phyloP scores from a whole-genome alignment of 2,113 vertebrate genomes.

The Ondatra zibethicus region DNA sequence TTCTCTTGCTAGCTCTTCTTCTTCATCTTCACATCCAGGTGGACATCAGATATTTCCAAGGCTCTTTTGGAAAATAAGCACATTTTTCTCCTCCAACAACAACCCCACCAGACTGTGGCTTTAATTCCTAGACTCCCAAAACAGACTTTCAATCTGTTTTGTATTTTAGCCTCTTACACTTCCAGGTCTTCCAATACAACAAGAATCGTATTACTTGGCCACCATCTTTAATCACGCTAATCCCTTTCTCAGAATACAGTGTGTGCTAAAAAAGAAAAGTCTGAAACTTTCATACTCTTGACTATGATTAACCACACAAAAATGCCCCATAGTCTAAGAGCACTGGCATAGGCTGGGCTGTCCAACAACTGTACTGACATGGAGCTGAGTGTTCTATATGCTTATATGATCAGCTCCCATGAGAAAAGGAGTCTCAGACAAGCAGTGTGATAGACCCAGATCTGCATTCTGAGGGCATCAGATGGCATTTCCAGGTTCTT shows the following conservation, averaged over 20 bases:
- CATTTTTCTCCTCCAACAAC: conserved; percentile 24
- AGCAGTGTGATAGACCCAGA: neutral
- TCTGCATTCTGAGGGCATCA: neutral
- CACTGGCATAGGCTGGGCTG: neutral
- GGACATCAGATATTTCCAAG: conserved; percentile 27
- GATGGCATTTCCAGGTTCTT: neutral
- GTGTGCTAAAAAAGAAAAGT: conserved; percentile 44
- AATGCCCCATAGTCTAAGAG: neutral
- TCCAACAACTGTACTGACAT: neutral
- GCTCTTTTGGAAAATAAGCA: conserved; percentile 67
- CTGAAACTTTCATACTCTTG: neutral
- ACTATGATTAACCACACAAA: conserved; percentile 23
- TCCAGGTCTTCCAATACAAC: conserved; percentile 65
- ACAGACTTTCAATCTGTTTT: conserved; percentile 69
- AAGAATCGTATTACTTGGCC: conserved; percentile 72
- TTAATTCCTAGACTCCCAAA: conserved; percentile 65
- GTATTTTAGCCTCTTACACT: conserved; percentile 67
- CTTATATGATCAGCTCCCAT: neutral
- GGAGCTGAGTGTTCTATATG: neutral
- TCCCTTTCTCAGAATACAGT: conserved; percentile 70
- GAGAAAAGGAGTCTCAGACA: neutral
- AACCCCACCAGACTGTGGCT: conserved; percentile 40
- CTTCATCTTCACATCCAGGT: neutral
- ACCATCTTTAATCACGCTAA: conserved; percentile 67
- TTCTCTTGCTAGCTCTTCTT: conserved; percentile 9